These are phyloP conservation scores for Podabrus alpinus DNA, from an alignment of 2,888 invertebrate species.

Conservation along the genomic window DNA sequence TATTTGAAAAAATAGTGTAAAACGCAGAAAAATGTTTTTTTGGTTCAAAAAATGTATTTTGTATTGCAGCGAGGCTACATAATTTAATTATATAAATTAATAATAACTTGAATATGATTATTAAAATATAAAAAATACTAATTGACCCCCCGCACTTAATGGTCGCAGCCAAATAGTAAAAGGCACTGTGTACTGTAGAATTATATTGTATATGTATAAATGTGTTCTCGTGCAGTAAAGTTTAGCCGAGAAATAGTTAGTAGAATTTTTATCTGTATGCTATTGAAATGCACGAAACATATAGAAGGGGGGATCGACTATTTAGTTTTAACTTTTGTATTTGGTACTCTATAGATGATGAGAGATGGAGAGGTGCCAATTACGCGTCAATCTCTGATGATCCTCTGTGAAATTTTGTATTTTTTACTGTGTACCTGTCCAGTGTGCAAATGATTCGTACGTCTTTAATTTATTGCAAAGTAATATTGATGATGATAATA, in stretches of 20 bases:
- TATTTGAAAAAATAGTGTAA: not conserved
- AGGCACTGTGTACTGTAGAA: conserved; percentile 32
- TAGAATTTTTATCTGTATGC: conserved; percentile 67
- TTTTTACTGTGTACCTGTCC: conserved; percentile 50
- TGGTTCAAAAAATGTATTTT: conserved; percentile 2
- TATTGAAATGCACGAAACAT: conserved; percentile 89
- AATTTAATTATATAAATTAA: conserved; percentile 6
- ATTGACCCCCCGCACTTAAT: conserved; percentile 33
- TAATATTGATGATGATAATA: conserved; percentile 36
- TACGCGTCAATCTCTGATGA: conserved; percentile 29
- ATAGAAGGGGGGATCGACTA: conserved; percentile 73
- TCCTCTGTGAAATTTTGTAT: conserved; percentile 49
- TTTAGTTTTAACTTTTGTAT: conserved; percentile 47
- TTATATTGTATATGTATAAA: conserved; percentile 41
- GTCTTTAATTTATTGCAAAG: conserved; percentile 39
- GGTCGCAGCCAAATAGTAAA: conserved; percentile 28
- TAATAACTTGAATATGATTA: not conserved
- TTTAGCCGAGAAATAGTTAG: conserved; percentile 36
- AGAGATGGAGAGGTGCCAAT: conserved; percentile 39
- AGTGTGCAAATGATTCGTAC: conserved; percentile 49
- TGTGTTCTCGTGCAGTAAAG: conserved; percentile 34
- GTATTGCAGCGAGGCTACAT: conserved; percentile 28
- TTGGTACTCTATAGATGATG: conserved; percentile 32
- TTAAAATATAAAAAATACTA: not conserved
- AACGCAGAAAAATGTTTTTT: not conserved